Evolutionary conservation across 2,797 vertebrate genomes (phyloP).

Genomic region (Arctocebus calabarensis): DNA sequence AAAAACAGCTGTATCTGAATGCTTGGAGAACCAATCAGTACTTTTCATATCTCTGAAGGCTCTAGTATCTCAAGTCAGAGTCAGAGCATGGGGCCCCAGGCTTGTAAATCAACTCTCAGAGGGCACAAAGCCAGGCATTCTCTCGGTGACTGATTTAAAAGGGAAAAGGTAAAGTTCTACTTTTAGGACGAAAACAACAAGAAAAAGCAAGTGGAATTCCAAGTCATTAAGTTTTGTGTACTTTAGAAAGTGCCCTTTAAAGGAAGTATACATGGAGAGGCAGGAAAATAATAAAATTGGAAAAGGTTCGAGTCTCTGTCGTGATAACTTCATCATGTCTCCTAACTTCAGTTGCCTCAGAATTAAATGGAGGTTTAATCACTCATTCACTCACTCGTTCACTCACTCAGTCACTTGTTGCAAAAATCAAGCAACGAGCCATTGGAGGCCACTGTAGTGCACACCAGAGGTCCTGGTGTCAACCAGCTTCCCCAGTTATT

Average conservation of each 20-base stretch:
- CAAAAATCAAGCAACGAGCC: not conserved
- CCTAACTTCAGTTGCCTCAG: not conserved
- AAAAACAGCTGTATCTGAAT: conserved; percentile 36
- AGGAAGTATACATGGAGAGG: not conserved
- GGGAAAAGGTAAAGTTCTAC: not conserved
- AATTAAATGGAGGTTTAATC: not conserved
- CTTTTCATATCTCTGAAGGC: conserved; percentile 53
- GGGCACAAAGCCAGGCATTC: not conserved
- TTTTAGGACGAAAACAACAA: not conserved
- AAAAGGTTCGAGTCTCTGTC: not conserved
- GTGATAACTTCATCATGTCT: not conserved
- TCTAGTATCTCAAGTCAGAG: not conserved
- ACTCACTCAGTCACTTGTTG: not conserved
- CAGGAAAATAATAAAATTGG: not conserved
- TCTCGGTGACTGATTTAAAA: not conserved
- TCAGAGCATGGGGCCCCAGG: not conserved
- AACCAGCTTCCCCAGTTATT: not conserved
- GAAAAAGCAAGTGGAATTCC: not conserved
- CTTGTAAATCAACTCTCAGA: conserved; percentile 21
- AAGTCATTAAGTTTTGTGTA: not conserved
- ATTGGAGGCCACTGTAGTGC: not conserved
- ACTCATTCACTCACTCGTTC: not conserved
- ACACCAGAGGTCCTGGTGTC: not conserved
- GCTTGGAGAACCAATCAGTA: conserved; percentile 33
- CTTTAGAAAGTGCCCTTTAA: not conserved